Base-by-base conservation (phyloP, 2,113 vertebrate species). In the Cisticola juncidis region DNA sequence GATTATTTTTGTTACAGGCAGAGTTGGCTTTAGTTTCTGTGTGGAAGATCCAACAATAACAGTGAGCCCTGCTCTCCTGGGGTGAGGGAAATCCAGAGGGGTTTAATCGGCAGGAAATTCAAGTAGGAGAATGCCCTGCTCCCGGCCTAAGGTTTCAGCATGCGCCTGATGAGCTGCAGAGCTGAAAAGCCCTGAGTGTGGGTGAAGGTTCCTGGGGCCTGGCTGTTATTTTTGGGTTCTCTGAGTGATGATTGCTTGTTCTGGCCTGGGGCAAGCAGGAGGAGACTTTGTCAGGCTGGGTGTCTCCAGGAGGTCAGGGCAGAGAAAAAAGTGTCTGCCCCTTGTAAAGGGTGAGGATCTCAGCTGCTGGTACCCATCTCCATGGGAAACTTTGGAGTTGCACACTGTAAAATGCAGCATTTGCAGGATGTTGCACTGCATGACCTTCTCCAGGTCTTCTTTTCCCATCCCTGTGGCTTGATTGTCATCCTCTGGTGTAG, bases 1-100 rank as follows among this genome's bases (percentile, higher is more conserved):
- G 93, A 85, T 95, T 95, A 91, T 92, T 96, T 96, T 94, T 95
- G 85, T 94, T 93, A 94, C 54, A 94, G 90, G 44, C 93, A 90
- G 66, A 88, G 90, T 91, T 97, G 95, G 93, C 95, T 90, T 94
- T 92, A 73, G 87, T 86, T 91, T 95, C 87, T 93, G 58, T 85
- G 79, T 88, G 80, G 78, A 81, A 91, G 58, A 51, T 95, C 95
- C 95, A 95, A 94, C 70, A 92, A 93, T 60, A 95, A 95, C 87
- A 96, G 78, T 11, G 26, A 96, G 90, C 56, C 50, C 81, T 66
- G 50, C 62, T 62, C 85, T 90, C 90, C 73, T 82, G 93, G 91
- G 87, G 70, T 79, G 81, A 92, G 85, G 53, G 31, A 95, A 95
- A 94, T 97, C 95, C 88, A 95, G 81, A 90, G 93, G 90, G 95